A percentile compares a stretch with the other conserved stretches of the same genome.
Conservation (phyloP, 2,797 vertebrate genomes). For the Miichthys miiuy region DNA sequence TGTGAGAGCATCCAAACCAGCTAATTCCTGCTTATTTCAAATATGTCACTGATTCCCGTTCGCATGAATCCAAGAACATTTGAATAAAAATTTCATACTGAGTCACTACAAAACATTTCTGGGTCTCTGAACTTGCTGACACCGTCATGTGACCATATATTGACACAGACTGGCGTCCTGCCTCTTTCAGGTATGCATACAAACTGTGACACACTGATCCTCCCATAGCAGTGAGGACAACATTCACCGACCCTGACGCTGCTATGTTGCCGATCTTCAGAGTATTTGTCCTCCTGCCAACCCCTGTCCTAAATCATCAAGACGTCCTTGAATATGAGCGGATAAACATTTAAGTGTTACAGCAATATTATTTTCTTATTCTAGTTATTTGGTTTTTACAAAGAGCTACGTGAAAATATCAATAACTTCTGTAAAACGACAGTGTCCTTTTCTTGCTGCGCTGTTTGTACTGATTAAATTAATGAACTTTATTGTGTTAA, state of each 20-base stretch:
- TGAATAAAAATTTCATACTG: not conserved
- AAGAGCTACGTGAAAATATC: not conserved
- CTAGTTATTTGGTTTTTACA: too few relatives aligned
- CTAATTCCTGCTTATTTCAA: too few relatives aligned
- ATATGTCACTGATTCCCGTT: too few relatives aligned
- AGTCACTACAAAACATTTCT: not conserved
- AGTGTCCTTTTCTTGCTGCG: not conserved
- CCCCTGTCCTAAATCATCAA: not conserved
- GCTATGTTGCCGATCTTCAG: not conserved
- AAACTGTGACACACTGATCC: not conserved
- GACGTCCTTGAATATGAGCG: not conserved
- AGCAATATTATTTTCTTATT: not conserved
- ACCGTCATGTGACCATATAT: not conserved
- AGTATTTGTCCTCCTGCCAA: not conserved
- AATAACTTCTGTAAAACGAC: not conserved
- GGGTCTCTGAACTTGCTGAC: not conserved
- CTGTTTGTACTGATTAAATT: not conserved
- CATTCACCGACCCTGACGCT: not conserved
- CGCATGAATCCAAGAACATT: not conserved
- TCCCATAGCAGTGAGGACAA: not conserved
- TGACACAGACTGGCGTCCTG: not conserved
- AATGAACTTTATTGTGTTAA: not conserved
- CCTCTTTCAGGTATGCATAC: not conserved
- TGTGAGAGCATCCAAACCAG: too few relatives aligned
- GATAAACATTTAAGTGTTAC: not conserved